phyloP scores from a whole-genome alignment of 2,113 vertebrate genomes.

The Myrmophylax atrothorax region DNA sequence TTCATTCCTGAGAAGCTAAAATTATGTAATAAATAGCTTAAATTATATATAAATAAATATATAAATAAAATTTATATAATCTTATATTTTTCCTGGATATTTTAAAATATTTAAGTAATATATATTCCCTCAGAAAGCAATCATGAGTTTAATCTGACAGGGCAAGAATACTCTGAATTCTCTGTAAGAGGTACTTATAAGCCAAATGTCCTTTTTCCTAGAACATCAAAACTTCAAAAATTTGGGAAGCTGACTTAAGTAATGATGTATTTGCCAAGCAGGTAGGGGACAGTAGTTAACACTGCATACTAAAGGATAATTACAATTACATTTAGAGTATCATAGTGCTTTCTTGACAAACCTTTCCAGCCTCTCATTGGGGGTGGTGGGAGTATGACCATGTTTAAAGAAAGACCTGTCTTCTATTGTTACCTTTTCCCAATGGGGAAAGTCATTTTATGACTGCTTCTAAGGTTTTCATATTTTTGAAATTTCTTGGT shows the following conservation, averaged over 20 bases:
- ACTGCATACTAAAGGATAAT: not conserved
- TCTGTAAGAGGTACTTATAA: not conserved
- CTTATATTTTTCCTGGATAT: not conserved
- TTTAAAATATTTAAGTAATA: not conserved
- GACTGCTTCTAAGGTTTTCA: not conserved
- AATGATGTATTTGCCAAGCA: not conserved
- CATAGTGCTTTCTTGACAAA: not conserved
- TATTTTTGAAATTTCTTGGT: not conserved
- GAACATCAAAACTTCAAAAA: not conserved
- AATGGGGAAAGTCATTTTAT: not conserved
- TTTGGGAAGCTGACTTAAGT: not conserved
- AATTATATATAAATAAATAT: too few relatives aligned
- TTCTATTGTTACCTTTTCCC: not conserved
- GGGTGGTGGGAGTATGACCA: not conserved
- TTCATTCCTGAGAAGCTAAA: not conserved
- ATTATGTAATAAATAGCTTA: not conserved
- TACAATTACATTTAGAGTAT: not conserved
- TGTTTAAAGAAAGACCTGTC: not conserved
- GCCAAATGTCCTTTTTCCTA: not conserved
- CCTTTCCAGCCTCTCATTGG: not conserved
- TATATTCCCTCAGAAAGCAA: not conserved
- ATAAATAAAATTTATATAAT: not conserved
- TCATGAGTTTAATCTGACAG: not conserved
- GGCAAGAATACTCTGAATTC: not conserved
- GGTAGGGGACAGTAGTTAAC: rapidly evolving